Evolutionary conservation across 92 coral and sea anemone species (phyloP), one percentile per base, ranked within the genome.

Genomic region (Metridium senile): DNA sequence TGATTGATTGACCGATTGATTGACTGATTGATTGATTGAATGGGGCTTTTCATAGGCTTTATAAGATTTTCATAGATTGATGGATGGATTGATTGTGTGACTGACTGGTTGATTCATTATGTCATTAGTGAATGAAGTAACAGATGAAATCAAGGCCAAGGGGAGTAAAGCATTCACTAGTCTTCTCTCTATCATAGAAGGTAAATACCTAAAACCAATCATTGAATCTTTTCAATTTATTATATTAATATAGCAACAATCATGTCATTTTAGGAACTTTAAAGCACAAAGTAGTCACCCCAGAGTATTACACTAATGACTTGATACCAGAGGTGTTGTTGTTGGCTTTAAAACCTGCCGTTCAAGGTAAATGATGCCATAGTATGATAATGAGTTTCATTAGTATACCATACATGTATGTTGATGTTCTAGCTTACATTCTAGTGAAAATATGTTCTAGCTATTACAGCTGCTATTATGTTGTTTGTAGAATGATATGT

Each of bases 171-270:
- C 83, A 2, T 80, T 83, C 64, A 82, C 72, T 25, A 86, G 95
- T 81, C 47, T 90, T 29, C 66, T 74, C 20, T 28, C 68, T 33
- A 76, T 90, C 22, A 84, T 90, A 2, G 82, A 86, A 76, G 95
- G 95, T 90, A 21, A 13, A 30, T 63, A 26, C 32, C n/a, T n/a
- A n/a, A n/a, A n/a, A n/a, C n/a, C n/a, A n/a, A n/a, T n/a, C n/a
- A n/a, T n/a, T n/a, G n/a, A n/a, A n/a, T n/a, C n/a, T n/a, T n/a
- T n/a, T n/a, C n/a, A n/a, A n/a, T n/a, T n/a, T n/a, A n/a, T n/a
- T n/a, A n/a, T n/a, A n/a, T n/a, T n/a, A n/a, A 26, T 69, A 45
- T 25, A 49, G 23, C 32, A 70, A 22, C 26, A 28, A 45, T n/a
- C n/a, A n/a, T 33, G 25, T 45, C 27, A 21, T 65, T 77, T 1